Base-by-base conservation (phyloP, 2,888 invertebrate species). In the Rhaphigaster nebulosa region DNA sequence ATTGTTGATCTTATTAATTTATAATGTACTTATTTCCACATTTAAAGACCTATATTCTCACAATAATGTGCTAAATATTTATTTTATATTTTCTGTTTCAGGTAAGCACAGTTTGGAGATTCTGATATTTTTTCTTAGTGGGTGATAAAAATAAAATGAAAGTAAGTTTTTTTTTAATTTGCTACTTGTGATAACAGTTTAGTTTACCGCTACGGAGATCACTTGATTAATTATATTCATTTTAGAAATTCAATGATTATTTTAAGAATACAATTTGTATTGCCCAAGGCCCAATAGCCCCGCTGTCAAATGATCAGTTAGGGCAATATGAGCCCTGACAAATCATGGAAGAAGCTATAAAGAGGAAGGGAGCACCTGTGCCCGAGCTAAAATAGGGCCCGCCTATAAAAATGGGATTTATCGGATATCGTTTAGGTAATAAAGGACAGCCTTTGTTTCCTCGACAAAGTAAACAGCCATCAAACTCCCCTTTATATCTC, bases 391-490 rank as follows among this genome's bases (percentile, higher is more conserved):
- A 88, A 45, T 65, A 50, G 89, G 65, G 18, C 41, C 18, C 29
- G 26, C 70, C 76, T 76, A 89, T 89, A 89, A 89, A 89, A 52
- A 76, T 52, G 60, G 54, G 84, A 54, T 90, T 56, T 90, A 90
- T 90, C 87, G 90, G 56, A 90, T 90, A 90, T 90, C 90, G 90
- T 56, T 90, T 87, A 90, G 80, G 45, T 87, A 90, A 90, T 90
- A 90, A 90, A 80, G 90, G 89, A 13, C 89, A 52, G 54, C 2
- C 29, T 23, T 90, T 80, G 54, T 29, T 76, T 52, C 80, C 20
- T 50, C 26, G 13, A 1, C 5, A n/a, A 13, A n/a, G 89, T 89
- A 89, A 89, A 89, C 89, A 89, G 70, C 89, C 76, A 89, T 89
- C 89, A 76, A 76, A 29, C 65, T 50, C 76, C 12, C 76, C 89